Evolutionary conservation across 2,797 vertebrate species (phyloP).

Genomic region (Eleutherodactylus coqui): DNA sequence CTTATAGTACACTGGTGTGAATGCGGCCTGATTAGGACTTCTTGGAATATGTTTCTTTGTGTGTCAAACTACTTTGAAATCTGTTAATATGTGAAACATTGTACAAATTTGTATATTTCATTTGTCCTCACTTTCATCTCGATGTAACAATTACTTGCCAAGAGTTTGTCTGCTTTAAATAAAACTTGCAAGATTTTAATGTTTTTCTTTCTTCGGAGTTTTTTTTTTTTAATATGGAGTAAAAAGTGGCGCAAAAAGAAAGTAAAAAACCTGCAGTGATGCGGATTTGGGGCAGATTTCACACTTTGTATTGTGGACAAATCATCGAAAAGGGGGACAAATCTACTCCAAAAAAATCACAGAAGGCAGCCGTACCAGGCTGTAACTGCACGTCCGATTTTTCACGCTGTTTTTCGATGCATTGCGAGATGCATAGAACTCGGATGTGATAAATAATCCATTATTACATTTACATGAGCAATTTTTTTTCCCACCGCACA

Average conservation of each 20-base stretch:
- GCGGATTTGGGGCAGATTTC: too few relatives aligned
- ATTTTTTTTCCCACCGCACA: too few relatives aligned
- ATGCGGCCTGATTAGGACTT: background rate
- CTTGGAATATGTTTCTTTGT: background rate
- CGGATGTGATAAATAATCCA: too few relatives aligned
- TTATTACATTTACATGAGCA: too few relatives aligned
- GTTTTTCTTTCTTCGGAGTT: background rate
- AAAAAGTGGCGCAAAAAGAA: background rate
- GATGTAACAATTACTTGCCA: slow-evolving; percentile 30
- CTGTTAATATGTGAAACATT: slow-evolving; percentile 34
- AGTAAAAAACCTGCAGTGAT: background rate
- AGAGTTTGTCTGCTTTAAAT: slow-evolving; percentile 49
- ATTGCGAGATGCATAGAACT: too few relatives aligned
- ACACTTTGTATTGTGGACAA: too few relatives aligned
- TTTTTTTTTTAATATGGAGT: background rate
- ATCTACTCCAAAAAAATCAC: too few relatives aligned
- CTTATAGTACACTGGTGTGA: too few relatives aligned
- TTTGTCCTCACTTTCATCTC: slow-evolving; percentile 35
- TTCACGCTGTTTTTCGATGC: too few relatives aligned
- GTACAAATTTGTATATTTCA: slow-evolving; percentile 44
- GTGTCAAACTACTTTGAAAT: slow-evolving; percentile 4
- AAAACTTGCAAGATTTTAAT: slow-evolving; percentile 43
- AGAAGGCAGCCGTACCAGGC: too few relatives aligned
- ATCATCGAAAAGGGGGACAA: too few relatives aligned
- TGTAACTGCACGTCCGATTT: too few relatives aligned